Conservation (phyloP, 2,113 vertebrate species). For the Phylloscopus trochilus region DNA sequence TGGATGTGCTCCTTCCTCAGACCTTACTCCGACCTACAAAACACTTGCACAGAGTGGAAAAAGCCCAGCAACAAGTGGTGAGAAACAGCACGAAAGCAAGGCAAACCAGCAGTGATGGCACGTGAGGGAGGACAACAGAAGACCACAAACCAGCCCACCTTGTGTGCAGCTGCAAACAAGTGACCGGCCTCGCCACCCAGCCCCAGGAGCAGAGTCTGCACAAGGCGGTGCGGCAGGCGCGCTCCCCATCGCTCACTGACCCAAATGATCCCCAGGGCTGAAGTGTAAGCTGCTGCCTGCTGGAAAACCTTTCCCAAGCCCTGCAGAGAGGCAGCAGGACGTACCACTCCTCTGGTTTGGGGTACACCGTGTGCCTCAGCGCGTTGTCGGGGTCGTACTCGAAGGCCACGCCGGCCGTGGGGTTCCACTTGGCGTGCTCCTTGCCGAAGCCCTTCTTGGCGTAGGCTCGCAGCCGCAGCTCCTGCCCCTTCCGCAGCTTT, state of each 20-base stretch:
- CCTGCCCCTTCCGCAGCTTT: slow-evolving; percentile 95
- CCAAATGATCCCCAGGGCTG: not conserved
- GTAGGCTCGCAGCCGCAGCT: slow-evolving; percentile 89
- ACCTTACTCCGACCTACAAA: not conserved
- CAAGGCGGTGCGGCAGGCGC: accelerated
- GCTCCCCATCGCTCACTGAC: accelerated
- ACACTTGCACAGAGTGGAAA: not conserved
- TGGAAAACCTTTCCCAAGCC: not conserved
- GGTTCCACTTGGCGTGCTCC: slow-evolving; percentile 99
- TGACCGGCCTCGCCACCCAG: not conserved
- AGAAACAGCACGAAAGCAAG: accelerated
- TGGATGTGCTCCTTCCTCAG: not conserved
- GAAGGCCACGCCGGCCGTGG: slow-evolving; percentile 93
- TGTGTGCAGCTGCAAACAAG: not conserved
- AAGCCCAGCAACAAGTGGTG: not conserved
- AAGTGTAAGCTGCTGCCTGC: accelerated
- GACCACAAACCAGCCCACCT: not conserved
- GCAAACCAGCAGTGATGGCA: not conserved
- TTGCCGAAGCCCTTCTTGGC: slow-evolving; percentile 98
- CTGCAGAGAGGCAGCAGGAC: not conserved
- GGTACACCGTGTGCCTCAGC: slow-evolving; percentile 92
- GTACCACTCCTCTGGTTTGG: slow-evolving; percentile 94
- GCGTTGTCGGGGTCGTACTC: slow-evolving; percentile 97
- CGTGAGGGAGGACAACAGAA: accelerated
- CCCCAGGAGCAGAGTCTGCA: not conserved